Evolutionary conservation across 2,113 vertebrate genomes (phyloP).

Genomic region (Paraplagusia blochii): DNA sequence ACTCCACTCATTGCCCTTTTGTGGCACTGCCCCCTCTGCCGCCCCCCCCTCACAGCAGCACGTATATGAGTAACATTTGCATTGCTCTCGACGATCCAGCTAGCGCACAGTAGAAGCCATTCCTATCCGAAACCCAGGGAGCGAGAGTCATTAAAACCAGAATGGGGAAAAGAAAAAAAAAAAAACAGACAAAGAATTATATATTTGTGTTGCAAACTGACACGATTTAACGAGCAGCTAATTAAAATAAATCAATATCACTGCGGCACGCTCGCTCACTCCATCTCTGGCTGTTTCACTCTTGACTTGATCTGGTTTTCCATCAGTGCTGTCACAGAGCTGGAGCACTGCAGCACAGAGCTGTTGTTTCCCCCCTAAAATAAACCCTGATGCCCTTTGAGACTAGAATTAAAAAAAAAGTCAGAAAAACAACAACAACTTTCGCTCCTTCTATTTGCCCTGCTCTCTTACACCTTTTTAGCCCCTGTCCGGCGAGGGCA

Average conservation of each 20-base stretch:
- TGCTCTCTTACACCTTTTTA: slow-evolving; percentile 50
- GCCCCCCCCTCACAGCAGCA: slow-evolving; percentile 1
- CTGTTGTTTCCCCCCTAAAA: slow-evolving; percentile 31
- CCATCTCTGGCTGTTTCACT: slow-evolving; percentile 42
- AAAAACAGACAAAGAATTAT: slow-evolving; percentile 79
- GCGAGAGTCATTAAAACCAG: slow-evolving; percentile 66
- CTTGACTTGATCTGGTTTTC: slow-evolving; percentile 45
- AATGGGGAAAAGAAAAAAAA: slow-evolving; percentile 31
- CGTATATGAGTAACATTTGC: slow-evolving; percentile 66
- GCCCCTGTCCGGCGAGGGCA: slow-evolving; percentile 58
- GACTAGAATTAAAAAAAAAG: neutral
- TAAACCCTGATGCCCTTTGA: neutral
- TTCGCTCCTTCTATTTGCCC: slow-evolving; percentile 48
- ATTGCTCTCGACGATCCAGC: slow-evolving; percentile 57
- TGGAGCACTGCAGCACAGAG: slow-evolving; percentile 44
- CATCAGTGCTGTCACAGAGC: slow-evolving; percentile 35
- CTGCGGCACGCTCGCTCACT: slow-evolving; percentile 65
- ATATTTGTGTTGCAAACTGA: slow-evolving; percentile 80
- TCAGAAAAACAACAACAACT: slow-evolving; percentile 43
- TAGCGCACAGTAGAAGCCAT: slow-evolving; percentile 41
- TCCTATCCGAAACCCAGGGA: slow-evolving; percentile 57
- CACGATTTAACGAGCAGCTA: slow-evolving; percentile 78
- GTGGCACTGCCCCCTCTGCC: slow-evolving; percentile 45
- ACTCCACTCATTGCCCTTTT: slow-evolving; percentile 72
- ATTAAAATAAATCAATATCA: slow-evolving; percentile 83